Base-by-base conservation (phyloP, 1,140 invertebrate species). In the Ptiloglossa arizonensis region DNA sequence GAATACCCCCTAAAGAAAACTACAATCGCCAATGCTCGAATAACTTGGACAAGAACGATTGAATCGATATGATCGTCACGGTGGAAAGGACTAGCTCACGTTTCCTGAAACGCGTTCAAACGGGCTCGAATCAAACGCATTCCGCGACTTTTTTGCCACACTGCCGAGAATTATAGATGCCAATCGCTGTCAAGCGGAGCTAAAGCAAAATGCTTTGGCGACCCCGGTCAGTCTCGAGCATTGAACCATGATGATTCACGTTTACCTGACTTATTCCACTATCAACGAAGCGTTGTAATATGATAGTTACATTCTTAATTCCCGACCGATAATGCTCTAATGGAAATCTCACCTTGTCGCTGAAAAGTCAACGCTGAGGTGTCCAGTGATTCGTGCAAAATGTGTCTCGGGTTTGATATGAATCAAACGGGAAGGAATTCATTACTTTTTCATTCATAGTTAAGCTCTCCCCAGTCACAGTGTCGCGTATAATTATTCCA, bases 161-260 rank as follows among this genome's bases (percentile, higher is more conserved):
- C 52, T 32, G 32, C 13, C 68, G 48, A 44, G 64, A 82, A 52
- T 73, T 76, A 71, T 80, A 72, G 54, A 71, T 80, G 76, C 66
- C 52, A 68, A 83, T 80, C 62, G 77, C 54, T 56, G 66, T 72
- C 67, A 56, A 76, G 41, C 50, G 57, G 68, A 76, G 82, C 64
- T 60, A 69, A 73, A 80, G 79, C 57, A 72, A 68, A 63, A 46
- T 38, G 67, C 67, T 69, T 79, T 52, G 70, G 38, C 70, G 78
- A 78, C 60, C 82, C 38, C 82, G 83, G 82, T 78, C 82, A 85
- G 69, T 73, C 63, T 74, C 63, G 83, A 80, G 66, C 82, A 27
- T 85, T 85, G 82, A 85, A 85, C 73, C 68, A 75, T 27, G 79
- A 85, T 80, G 62, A 81, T 84, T 84, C 81, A 84, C 73, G 67